Percentiles rank a stretch among this genome's conserved stretches.
phyloP scores from a whole-genome alignment of 2,797 vertebrate genomes.

The Eospalax fontanierii region DNA sequence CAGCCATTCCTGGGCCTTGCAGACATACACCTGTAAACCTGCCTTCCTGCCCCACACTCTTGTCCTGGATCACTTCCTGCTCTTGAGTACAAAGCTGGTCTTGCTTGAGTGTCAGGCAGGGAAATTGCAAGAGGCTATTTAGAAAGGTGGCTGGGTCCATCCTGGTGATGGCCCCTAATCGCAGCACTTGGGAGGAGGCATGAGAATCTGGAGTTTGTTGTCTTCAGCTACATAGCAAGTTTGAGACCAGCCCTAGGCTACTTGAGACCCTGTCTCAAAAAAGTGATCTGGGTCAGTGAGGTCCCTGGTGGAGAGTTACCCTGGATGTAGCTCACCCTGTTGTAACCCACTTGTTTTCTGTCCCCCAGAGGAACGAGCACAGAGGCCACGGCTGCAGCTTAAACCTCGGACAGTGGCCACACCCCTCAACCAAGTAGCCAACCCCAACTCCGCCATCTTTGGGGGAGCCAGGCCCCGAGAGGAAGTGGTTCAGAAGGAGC shows the following conservation, averaged over 20 bases:
- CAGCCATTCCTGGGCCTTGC: not conserved
- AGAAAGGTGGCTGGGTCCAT: not conserved
- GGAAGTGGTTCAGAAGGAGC: conserved; percentile 95
- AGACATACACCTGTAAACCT: too few species aligned
- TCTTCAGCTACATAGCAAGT: not conserved
- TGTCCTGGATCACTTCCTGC: too few species aligned
- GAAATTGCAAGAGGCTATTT: not conserved
- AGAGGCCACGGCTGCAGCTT: conserved; percentile 97
- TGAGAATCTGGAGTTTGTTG: not conserved
- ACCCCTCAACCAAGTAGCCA: conserved; percentile 99
- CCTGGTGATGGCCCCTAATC: not conserved
- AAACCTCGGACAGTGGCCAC: conserved; percentile 97
- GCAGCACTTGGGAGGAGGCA: not conserved
- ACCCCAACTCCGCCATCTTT: conserved; percentile 99
- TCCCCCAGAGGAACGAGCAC: conserved; percentile 96
- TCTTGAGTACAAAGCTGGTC: not conserved
- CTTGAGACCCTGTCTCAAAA: not conserved
- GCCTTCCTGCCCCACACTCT: not conserved
- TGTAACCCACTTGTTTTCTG: not conserved
- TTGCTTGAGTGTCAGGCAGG: not conserved
- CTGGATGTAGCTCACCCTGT: not conserved
- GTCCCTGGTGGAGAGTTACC: not conserved
- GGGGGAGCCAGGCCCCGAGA: conserved; percentile 98
- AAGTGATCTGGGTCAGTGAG: not conserved
- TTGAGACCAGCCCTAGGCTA: not conserved